Base-by-base conservation (phyloP, 2,888 invertebrate species). In the Danaus chrysippus region DNA sequence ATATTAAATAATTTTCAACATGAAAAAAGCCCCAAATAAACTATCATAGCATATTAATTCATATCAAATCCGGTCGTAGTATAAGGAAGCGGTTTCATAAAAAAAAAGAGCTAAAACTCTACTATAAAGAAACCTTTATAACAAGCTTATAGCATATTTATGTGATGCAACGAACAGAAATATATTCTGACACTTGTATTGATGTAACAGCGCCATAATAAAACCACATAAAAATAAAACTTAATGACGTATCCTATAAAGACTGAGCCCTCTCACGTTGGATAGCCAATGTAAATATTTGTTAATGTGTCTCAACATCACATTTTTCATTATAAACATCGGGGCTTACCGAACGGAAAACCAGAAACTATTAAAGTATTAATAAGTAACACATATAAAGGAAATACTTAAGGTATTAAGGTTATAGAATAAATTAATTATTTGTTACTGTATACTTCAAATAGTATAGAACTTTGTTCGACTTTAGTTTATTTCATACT, bases 161-260 rank as follows among this genome's bases (percentile, higher is more conserved):
- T 56, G 62, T 57, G 62, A 53, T 52, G 56, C 44, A 67, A 62
- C 58, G 63, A 65, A 63, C 60, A 49, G 10, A 49, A 3, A 43
- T 43, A 43, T n/a, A 43, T n/a, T n/a, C 43, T n/a, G 3, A 10
- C 43, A 43, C 43, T 59, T 62, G 58, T 62, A 56, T 60, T 61
- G 56, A 64, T 58, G 15, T 62, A 57, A 49, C 23, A 65, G 62
- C 67, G 62, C 65, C 67, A 59, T 58, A 60, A 49, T 49, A 49
- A 49, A 17, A 17, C 19, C 52, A 12, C 42, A 62, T 64, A 66
- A 67, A 64, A 65, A 55, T 56, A 62, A 67, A 42, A 56, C 56
- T 62, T 67, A 64, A 65, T 62, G 54, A 57, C 52, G 58, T 42
- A 44, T 41, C 53, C 46, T 53, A 58, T 65, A 62, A 61, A 34